Evolutionary conservation across 2,888 invertebrate genomes (phyloP).

Genomic region (Stenurella melanura): DNA sequence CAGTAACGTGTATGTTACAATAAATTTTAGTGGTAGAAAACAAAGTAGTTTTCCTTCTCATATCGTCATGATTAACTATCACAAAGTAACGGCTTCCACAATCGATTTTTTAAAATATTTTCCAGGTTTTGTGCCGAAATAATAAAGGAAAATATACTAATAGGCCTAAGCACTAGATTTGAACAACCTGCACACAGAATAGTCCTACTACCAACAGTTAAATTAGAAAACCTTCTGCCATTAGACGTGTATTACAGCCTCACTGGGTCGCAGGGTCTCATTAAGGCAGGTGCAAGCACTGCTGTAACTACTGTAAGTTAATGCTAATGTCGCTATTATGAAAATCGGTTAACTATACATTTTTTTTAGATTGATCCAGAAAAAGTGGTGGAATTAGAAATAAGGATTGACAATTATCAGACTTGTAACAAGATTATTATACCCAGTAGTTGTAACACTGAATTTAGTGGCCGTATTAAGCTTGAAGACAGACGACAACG

Average conservation of each 20-base stretch:
- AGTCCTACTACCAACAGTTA: slow-evolving; percentile 87
- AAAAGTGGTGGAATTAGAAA: slow-evolving; percentile 82
- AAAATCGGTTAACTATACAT: neutral
- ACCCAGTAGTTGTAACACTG: slow-evolving; percentile 63
- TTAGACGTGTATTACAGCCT: slow-evolving; percentile 83
- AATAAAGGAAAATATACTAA: slow-evolving; percentile 83
- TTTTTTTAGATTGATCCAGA: slow-evolving; percentile 80
- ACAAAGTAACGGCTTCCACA: too few species aligned
- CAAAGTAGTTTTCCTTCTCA: too few species aligned
- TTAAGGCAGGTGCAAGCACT: slow-evolving; percentile 68
- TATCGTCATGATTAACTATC: too few species aligned
- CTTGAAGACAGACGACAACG: slow-evolving; percentile 84
- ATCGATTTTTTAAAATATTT: too few species aligned
- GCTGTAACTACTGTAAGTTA: slow-evolving; percentile 66
- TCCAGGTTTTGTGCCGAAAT: slow-evolving; percentile 85
- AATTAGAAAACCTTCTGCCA: slow-evolving; percentile 91
- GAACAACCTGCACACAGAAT: slow-evolving; percentile 91
- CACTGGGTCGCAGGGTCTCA: slow-evolving; percentile 67
- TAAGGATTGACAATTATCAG: slow-evolving; percentile 89
- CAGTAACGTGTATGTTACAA: too few species aligned
- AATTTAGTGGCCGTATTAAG: slow-evolving; percentile 75
- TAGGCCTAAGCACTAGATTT: slow-evolving; percentile 64
- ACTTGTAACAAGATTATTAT: slow-evolving; percentile 64
- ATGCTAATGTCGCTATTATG: neutral
- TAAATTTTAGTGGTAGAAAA: too few species aligned